Evolutionary conservation across 1,140 invertebrate species (phyloP).

Genomic region (Caenorhabditis latens): DNA sequence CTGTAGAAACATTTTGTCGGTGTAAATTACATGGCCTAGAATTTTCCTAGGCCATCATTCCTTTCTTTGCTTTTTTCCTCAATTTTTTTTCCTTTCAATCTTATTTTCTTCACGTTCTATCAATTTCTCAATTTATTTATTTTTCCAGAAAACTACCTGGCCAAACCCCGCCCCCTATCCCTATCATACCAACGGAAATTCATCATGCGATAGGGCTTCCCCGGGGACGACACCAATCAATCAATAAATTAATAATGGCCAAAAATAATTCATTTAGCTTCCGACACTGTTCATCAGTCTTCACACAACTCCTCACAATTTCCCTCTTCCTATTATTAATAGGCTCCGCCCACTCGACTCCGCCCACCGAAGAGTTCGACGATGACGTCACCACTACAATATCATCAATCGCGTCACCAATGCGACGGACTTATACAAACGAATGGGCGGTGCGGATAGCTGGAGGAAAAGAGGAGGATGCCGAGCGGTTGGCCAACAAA

Average conservation of each 20-base stretch:
- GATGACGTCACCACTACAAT: constrained; percentile 49
- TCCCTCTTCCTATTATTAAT: constrained; percentile 11
- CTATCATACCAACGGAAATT: background rate
- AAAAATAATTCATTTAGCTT: background rate
- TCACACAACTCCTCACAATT: background rate
- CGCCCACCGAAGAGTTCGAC: background rate
- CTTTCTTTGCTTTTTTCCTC: too few relatives aligned
- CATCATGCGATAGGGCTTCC: background rate
- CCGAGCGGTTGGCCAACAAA: constrained; percentile 74
- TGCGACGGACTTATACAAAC: constrained; percentile 71
- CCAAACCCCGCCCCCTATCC: too few relatives aligned
- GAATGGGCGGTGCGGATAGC: constrained; percentile 75
- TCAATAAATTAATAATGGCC: background rate
- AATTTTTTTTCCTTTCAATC: too few relatives aligned
- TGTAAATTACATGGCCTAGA: too few relatives aligned
- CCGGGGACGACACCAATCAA: background rate
- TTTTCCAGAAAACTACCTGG: too few relatives aligned
- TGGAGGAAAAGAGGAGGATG: constrained; percentile 69
- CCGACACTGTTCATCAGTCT: background rate
- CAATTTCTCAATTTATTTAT: too few relatives aligned
- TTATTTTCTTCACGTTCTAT: too few relatives aligned
- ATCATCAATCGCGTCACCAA: constrained; percentile 44
- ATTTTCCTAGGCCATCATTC: too few relatives aligned
- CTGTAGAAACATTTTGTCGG: too few relatives aligned
- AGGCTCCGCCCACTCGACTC: background rate